A percentile compares a stretch with the other conserved stretches of the same genome.
phyloP scores from a whole-genome alignment of 1,140 invertebrate genomes.

The Triops cancriformis region DNA sequence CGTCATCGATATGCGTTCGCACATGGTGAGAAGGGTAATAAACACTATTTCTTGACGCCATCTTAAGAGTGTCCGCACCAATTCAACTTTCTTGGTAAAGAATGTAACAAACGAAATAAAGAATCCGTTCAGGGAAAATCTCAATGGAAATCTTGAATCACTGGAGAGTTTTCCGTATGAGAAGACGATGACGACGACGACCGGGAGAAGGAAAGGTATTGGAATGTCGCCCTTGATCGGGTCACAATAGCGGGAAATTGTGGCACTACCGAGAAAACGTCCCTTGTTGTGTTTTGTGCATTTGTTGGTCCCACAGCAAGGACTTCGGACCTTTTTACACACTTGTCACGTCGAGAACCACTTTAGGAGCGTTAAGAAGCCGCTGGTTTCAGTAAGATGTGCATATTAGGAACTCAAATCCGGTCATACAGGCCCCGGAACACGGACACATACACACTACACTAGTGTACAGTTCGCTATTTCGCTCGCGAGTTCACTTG shows the following conservation, averaged over 20 bases:
- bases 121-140: not conserved
- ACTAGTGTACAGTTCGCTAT: not conserved
- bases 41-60: not conserved
- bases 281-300: too few species aligned
- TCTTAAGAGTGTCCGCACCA: not conserved
- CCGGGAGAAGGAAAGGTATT: too few species aligned
- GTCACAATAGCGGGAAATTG: slow-evolving; percentile 2
- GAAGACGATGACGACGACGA: not conserved
- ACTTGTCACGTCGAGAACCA: slow-evolving; percentile 1
- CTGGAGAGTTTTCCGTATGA: not conserved
- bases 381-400: not conserved
- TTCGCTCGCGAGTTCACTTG: not conserved
- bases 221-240: not conserved
- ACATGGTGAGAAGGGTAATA: not conserved
- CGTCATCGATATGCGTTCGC: not conserved
- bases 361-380: not conserved
- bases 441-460: not conserved
- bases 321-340: not conserved
- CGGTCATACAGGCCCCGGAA: not conserved
- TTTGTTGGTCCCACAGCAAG: not conserved
- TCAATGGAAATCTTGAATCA: not conserved
- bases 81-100: not conserved
- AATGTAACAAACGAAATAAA: not conserved
- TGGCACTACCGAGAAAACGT: not conserved
- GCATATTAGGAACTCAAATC: not conserved